A percentile compares a stretch with the other conserved stretches of the same genome.
phyloP scores from a whole-genome alignment of 2,888 invertebrate species.

The Coremacera marginata region DNA sequence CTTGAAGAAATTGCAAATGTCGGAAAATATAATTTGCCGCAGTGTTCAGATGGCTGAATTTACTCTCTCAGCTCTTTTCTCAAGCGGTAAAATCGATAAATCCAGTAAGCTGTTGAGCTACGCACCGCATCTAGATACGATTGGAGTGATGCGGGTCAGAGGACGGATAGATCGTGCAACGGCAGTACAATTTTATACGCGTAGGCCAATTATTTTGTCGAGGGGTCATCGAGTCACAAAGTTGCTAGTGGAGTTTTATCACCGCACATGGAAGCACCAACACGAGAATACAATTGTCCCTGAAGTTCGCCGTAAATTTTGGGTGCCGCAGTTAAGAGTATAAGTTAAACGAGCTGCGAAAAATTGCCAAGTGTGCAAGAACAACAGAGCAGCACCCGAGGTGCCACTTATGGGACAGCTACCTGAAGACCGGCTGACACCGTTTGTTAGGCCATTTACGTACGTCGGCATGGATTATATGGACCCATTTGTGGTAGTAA shows the following conservation, averaged over 20 bases:
- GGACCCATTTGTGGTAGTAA: conserved; percentile 37
- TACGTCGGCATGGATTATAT: conserved; percentile 39
- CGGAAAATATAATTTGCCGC: too few relatives aligned
- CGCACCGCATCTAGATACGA: too few relatives aligned
- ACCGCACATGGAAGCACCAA: conserved; percentile 25
- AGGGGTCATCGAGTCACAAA: background rate
- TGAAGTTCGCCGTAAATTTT: background rate
- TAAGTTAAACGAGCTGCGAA: background rate
- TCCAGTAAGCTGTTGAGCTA: too few relatives aligned
- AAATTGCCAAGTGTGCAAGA: conserved; percentile 31
- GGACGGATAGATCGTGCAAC: too few relatives aligned
- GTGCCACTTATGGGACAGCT: conserved; percentile 42
- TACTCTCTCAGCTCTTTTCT: too few relatives aligned
- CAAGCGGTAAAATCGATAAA: too few relatives aligned
- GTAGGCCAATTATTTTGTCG: background rate
- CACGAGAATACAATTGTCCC: conserved; percentile 2
- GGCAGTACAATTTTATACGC: too few relatives aligned
- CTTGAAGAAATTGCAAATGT: too few relatives aligned
- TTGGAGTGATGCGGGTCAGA: too few relatives aligned
- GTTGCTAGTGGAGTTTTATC: background rate
- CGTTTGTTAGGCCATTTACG: conserved; percentile 21
- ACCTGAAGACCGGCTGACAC: conserved; percentile 37
- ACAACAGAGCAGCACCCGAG: conserved; percentile 18
- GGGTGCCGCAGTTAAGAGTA: background rate
- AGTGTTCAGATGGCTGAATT: too few relatives aligned